Conservation (phyloP, 2,888 invertebrate species). For the Spodoptera picta region DNA sequence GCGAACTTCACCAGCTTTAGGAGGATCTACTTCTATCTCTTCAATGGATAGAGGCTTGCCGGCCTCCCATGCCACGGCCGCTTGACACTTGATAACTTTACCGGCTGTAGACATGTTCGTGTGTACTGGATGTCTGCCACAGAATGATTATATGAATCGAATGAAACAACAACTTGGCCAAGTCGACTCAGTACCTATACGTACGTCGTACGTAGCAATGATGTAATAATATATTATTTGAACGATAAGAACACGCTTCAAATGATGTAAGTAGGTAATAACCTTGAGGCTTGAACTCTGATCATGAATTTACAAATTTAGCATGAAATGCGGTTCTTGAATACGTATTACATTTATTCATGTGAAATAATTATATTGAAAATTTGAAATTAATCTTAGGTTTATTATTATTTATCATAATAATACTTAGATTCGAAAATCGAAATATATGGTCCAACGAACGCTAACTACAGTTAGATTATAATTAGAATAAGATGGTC, state of each 20-base stretch:
- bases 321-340: not conserved
- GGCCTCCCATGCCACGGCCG: conserved; percentile 98
- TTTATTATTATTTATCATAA: too few species aligned
- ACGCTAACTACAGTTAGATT: too few species aligned
- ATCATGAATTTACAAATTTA: conserved; percentile 7
- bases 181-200: conserved; percentile 32
- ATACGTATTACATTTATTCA: too few species aligned
- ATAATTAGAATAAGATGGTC: too few species aligned
- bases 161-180: conserved; percentile 7
- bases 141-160: conserved; percentile 57
- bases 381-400: too few species aligned
- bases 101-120: conserved; percentile 80
- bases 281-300: conserved; percentile 58
- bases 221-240: conserved; percentile 57
- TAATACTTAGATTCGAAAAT: too few species aligned
- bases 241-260: conserved; percentile 39
- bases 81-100: conserved; percentile 96
- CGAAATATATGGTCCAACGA: too few species aligned
- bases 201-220: conserved; percentile 36
- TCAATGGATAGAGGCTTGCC: conserved; percentile 96
- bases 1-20: conserved; percentile 97
- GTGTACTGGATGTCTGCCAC: conserved; percentile 56
- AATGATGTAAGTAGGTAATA: conserved; percentile 8
- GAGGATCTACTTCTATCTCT: conserved; percentile 97
- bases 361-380: too few species aligned